Base-by-base conservation (phyloP, 2,888 invertebrate species). In the Scaptomyza tumidula region DNA sequence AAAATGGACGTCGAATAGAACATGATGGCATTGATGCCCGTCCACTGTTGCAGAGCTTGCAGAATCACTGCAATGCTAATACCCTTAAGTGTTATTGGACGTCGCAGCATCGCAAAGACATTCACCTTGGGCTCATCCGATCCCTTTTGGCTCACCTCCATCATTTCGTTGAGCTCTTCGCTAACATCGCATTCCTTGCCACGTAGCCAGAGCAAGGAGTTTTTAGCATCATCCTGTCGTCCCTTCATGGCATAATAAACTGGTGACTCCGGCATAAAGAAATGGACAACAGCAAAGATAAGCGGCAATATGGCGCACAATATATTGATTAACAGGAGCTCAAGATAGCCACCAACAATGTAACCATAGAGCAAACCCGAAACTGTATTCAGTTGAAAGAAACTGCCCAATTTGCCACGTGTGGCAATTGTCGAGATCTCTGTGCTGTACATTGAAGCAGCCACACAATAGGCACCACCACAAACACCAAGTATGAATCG, bases 201-300 rank as follows among this genome's bases (percentile, higher is more conserved):
- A 10, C 97, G 94, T 5, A 98, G 93, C 91, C 93, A 94, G 49
- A 94, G 90, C 69, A 98, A 90, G 0, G 97, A 94, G 19, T 94
- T 92, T 14, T 93, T 93, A 0, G 97, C 97, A 53, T 94, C 95
- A 0, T 94, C 93, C 13, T 93, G 91, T 33, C 93, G 93, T 0
- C 94, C 94, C 84, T 95, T 95, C 37, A 75, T 72, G 50, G 96
- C 93, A 60, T 94, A 92, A 87, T 93, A 96, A 19, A 94, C 94
- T 0, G 98, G 98, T 2, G 96, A 95, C 91, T 98, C 98, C 0
- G 97, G 98, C 94, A 97, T 96, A 78, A 96, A 95, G 83, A 95
- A 93, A 91, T 97, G 96, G 0, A 95, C 91, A 0, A 93, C 77
- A 0, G 94, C 94, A 75, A 96, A 96, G 5, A 96, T 84, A 0